Evolutionary conservation across 2,888 invertebrate species (phyloP), one percentile per base, ranked within the genome.

Genomic region (Zelleria hepariella): DNA sequence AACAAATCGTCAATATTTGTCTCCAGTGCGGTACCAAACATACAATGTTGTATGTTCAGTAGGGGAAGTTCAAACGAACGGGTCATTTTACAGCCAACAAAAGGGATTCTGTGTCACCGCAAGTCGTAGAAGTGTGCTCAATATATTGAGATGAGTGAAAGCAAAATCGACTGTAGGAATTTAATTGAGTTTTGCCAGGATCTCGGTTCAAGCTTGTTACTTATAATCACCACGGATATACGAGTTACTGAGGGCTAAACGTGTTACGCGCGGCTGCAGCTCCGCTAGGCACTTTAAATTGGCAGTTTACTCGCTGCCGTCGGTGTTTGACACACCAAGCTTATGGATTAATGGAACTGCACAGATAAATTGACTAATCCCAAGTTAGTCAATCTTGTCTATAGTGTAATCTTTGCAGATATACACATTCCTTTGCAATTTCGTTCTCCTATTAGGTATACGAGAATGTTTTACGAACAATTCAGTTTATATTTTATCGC

Each of bases 341-440:
- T 42, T 42, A 42, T 15, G 32, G 32, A 23, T 62, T 61, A 60
- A 61, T 59, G 26, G 52, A 59, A 57, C 60, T 63, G 55, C 47
- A 54, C 48, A 55, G 58, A 59, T 59, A 61, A 59, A 62, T 59
- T 10, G 58, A 59, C 52, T 60, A 56, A 57, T 60, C 23, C 51
- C 18, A 51, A 51, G 20, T 51, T 51, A 51, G 20, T 51, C 51
- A 51, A 51, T 51, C 51, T 51, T 21, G 51, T 10, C 20, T 7
- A 51, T 21, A 51, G 23, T 23, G 7, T 51, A 51, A 51, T 51
- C 23, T 51, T 10, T 51, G 4, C 32, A 3, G 32, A 42, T 15
- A 42, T 10, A 15, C 32, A 42, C 32, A 15, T 3, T 4, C 15
- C 15, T 3, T 42, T 42, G 15, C 15, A 42, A 15, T 42, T 42